Base-by-base conservation (phyloP, 2,888 invertebrate species). In the Merodon equestris region DNA sequence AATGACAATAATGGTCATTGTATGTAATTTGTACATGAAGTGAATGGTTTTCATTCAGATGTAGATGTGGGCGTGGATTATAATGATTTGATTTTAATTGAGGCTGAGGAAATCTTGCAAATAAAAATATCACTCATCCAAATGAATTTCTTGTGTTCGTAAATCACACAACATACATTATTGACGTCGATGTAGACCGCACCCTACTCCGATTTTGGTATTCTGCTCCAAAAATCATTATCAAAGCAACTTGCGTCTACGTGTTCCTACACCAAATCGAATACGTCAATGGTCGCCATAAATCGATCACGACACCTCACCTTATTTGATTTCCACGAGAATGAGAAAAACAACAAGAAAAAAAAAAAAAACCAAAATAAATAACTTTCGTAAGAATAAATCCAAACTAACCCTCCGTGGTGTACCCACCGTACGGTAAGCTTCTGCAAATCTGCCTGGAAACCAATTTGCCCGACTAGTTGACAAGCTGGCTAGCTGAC, bases 11-110 rank as follows among this genome's bases (percentile, higher is more conserved):
- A 72, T 58, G 67, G 72, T 67, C 73, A 67, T 73, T 77, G 77
- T 79, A 56, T 64, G 67, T 79, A 77, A 77, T 77, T 73, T 73
- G 63, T 68, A 64, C 63, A 68, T 64, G 48, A 73, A 73, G 58
- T 67, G 73, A 79, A 73, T 73, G 73, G 73, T 53, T 73, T 79
- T 63, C 77, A 73, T 68, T 63, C 58, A 67, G 67, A 68, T 73
- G 67, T 77, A 27, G 7, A 27, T 15, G 50, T 1, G 15, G 10
- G 12, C 13, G 27, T 13, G 42, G 44, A 38, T 14, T 44, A 14
- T n/a, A n/a, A n/a, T 53, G 58, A 61, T 54, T 60, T 60, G 34
- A 54, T 60, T 73, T 73, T 60, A 60, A 73, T 60, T 58, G 40
- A 54, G 38, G 2, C 27, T 27, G 7, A 27, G 27, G 27, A 4